These are phyloP conservation scores for Lagocephalus sceleratus DNA, from an alignment of 2,797 vertebrate species.

Conservation along the genomic window DNA sequence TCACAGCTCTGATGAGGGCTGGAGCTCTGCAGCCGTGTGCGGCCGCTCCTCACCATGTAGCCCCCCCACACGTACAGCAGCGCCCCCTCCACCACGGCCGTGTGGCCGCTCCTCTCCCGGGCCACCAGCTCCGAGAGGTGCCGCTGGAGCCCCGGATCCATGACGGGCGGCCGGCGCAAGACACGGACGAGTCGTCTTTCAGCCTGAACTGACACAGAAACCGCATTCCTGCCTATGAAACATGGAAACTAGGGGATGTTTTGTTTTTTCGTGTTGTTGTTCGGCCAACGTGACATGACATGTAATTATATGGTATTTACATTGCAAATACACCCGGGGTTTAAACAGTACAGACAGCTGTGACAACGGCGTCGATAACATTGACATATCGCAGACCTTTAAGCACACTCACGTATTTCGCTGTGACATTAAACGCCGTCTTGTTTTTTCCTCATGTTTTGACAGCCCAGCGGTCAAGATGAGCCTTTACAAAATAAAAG, in stretches of 20 bases:
- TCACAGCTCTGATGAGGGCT: too few relatives aligned
- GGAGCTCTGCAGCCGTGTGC: too few relatives aligned
- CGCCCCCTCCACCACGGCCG: conserved; percentile 82
- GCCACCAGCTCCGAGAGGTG: conserved; percentile 78
- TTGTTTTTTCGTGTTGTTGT: too few relatives aligned
- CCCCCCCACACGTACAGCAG: conserved; percentile 92
- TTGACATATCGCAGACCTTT: background rate
- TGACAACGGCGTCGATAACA: background rate
- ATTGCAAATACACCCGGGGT: background rate
- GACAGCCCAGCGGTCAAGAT: background rate
- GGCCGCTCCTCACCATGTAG: conserved; percentile 88
- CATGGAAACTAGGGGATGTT: too few relatives aligned
- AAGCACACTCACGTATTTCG: conserved; percentile 26
- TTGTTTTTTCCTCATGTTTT: conserved; percentile 17
- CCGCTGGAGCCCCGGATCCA: conserved; percentile 59
- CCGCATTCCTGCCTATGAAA: background rate
- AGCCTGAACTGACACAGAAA: conserved; percentile 2
- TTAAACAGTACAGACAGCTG: too few relatives aligned
- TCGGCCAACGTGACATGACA: background rate
- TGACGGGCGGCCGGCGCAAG: conserved; percentile 27
- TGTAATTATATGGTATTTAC: background rate
- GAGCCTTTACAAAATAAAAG: conserved; percentile 7
- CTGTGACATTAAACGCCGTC: background rate
- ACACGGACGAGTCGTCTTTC: background rate
- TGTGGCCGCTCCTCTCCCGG: conserved; percentile 91